Evolutionary conservation across 2,888 invertebrate genomes (phyloP).

Genomic region (Tipula helvola): DNA sequence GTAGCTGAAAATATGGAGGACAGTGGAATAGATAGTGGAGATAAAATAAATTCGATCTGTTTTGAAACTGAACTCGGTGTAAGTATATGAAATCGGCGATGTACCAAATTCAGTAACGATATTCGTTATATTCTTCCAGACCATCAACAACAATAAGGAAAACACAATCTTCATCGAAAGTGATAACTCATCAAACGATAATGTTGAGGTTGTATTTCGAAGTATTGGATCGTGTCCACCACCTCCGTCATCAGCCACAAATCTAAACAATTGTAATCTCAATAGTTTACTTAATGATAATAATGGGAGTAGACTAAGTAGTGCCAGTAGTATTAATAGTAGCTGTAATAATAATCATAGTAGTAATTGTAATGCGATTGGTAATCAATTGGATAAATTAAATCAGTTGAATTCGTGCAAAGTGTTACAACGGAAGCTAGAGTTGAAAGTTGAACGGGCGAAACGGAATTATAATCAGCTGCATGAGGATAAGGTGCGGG

Average conservation of each 20-base stretch:
- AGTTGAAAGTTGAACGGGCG: constrained; percentile 35
- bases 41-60: constrained; percentile 20
- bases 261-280: neutral
- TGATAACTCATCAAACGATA: constrained; percentile 14
- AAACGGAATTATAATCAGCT: constrained; percentile 32
- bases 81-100: neutral
- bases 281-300: neutral
- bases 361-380: constrained; percentile 4
- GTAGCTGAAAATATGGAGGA: constrained; percentile 25
- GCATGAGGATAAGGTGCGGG: constrained; percentile 24
- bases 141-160: neutral
- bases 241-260: neutral
- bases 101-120: neutral
- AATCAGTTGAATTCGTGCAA: constrained; percentile 32
- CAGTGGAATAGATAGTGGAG: constrained; percentile 34
- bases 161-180: constrained; percentile 13
- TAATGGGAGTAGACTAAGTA: constrained; percentile 21
- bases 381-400: constrained; percentile 12
- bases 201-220: constrained; percentile 8
- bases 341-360: constrained; percentile 10
- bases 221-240: neutral
- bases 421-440: constrained; percentile 34
- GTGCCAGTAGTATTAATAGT: constrained; percentile 16
- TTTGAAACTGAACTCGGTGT: constrained; percentile 10
- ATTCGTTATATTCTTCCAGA: neutral